Evolutionary conservation across 2,797 vertebrate genomes (phyloP), one percentile per base, ranked within the genome.

Genomic region (Tinamus major): DNA sequence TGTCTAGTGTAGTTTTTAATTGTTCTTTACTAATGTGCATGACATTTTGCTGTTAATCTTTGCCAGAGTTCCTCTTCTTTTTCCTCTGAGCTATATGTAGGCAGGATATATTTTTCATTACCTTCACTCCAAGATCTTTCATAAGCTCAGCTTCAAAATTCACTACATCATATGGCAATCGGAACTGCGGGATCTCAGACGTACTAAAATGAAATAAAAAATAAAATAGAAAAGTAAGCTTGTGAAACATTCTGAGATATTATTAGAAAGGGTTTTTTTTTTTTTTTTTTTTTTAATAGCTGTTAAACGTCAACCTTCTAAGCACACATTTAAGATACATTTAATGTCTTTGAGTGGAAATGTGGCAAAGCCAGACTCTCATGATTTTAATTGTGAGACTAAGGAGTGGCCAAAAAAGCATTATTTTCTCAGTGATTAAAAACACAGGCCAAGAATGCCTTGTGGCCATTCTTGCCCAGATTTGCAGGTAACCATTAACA

Each of bases 41-140:
- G 98, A 97, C 97, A 98, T 98, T 98, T 98, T 97, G 96, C 97
- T 96, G 95, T 97, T 97, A 97, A 97, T 98, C 97, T 97, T 96
- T 95, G 95, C 82, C 93, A 87, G 72, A 95, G 92, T 92, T 89
- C 86, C 89, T 88, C 51, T 89, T 95, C 65, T 87, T 89, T 95
- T 93, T 78, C 67, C 81, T 96, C 74, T 84, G 49, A 96, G 91
- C 89, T 94, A 93, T 70, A 91, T 35, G 87, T 65, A 96, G 61
- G 63, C 80, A 97, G 67, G 61, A 90, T 94, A 90, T 91, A 79
- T 92, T 93, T 95, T 96, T 93, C 95, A 96, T 98, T 98, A 99
- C 99, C 98, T 99, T 98, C 86, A 99, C 98, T 95, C 98, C 99
- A 68, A 99, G 98, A 97, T 99, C 98, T 97, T 99, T 99, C 99